phyloP scores from a whole-genome alignment of 2,797 vertebrate genomes.

The Onychomys arenicola region DNA sequence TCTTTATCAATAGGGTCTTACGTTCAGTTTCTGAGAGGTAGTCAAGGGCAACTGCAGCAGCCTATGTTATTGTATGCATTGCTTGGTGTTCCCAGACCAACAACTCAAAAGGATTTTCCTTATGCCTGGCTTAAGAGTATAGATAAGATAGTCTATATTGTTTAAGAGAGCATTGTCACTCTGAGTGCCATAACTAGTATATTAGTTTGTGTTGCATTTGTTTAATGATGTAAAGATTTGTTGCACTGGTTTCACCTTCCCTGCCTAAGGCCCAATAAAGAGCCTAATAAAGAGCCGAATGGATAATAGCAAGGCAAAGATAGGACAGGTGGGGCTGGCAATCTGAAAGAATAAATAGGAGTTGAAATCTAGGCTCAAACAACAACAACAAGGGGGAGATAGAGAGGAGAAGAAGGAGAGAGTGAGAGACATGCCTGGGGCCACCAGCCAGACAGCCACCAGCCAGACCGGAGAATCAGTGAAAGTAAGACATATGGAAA shows the following conservation, averaged over 20 bases:
- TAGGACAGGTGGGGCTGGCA: background rate
- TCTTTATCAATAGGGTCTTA: background rate
- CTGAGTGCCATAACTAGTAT: background rate
- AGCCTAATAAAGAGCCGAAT: background rate
- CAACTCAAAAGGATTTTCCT: background rate
- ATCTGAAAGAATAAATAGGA: background rate
- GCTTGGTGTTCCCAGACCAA: background rate
- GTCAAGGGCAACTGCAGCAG: background rate
- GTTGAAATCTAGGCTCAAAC: background rate
- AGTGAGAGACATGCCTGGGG: fast-evolving
- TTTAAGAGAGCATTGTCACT: background rate
- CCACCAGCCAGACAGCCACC: background rate
- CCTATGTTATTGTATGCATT: background rate
- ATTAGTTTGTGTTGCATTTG: background rate
- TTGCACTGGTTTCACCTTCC: background rate
- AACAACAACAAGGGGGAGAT: background rate
- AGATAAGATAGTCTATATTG: background rate
- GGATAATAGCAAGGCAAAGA: background rate
- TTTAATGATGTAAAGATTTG: background rate
- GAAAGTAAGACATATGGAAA: background rate
- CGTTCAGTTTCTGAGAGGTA: background rate
- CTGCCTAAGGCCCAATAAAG: background rate
- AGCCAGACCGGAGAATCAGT: background rate
- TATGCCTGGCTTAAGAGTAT: background rate
- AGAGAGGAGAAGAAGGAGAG: background rate